A percentile compares a stretch with the other conserved stretches of the same genome.
Evolutionary conservation across 1,140 invertebrate species (phyloP).

Genomic region (Caenorhabditis tropicalis): DNA sequence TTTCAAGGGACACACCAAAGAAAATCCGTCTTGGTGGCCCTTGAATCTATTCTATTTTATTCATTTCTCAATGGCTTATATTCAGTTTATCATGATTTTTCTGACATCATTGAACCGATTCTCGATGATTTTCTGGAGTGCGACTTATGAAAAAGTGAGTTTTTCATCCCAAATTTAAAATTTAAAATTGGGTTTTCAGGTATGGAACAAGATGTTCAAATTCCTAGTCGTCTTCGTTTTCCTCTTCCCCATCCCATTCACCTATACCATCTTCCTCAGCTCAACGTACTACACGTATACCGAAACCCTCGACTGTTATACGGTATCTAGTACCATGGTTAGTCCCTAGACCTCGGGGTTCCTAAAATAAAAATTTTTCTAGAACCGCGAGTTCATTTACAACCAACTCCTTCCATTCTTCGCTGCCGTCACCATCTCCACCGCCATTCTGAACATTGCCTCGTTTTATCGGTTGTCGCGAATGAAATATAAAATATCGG

Average conservation of each 20-base stretch:
- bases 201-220: background rate
- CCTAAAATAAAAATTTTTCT: background rate
- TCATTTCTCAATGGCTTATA: background rate
- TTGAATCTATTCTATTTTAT: conserved; percentile 24
- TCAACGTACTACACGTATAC: background rate
- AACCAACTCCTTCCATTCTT: background rate
- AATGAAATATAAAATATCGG: background rate
- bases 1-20: background rate
- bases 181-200: too few species aligned
- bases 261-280: background rate
- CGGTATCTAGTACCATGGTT: background rate
- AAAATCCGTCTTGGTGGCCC: conserved; percentile 7
- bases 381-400: background rate
- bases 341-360: background rate
- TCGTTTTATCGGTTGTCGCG: background rate
- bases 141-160: conserved; percentile 8
- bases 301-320: background rate
- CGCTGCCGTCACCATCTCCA: background rate
- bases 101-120: background rate
- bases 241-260: background rate
- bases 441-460: background rate
- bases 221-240: background rate
- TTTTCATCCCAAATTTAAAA: too few species aligned
- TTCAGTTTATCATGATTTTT: conserved; percentile 19
- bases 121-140: conserved; percentile 6